Conservation (phyloP, 1,140 invertebrate genomes). For the Drosophila asahinai region DNA sequence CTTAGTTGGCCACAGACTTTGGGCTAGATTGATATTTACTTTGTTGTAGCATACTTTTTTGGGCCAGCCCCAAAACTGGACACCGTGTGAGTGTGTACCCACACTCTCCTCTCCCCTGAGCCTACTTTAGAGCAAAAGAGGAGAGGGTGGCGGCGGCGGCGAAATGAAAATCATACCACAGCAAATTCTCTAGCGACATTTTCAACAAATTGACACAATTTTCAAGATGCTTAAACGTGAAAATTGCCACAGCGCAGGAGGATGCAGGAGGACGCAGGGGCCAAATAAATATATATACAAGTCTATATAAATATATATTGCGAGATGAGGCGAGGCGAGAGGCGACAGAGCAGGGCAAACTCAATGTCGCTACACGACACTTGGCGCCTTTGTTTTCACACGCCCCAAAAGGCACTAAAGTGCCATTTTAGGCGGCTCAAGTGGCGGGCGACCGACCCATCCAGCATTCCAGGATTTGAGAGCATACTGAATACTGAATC, state of each 20-base stretch:
- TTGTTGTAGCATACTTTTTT: conserved; percentile 68
- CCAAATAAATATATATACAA: conserved; percentile 19
- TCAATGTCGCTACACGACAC: conserved; percentile 75
- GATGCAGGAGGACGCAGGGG: conserved; percentile 8
- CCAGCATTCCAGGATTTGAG: conserved; percentile 16
- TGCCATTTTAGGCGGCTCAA: conserved; percentile 84
- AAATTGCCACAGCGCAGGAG: conserved; percentile 49
- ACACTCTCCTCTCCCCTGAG: conserved; percentile 11
- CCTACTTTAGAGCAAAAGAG: conserved; percentile 24
- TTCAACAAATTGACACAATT: conserved; percentile 84
- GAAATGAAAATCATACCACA: conserved; percentile 71
- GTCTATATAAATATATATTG: neutral
- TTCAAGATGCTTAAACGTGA: conserved; percentile 75
- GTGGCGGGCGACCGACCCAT: conserved; percentile 64
- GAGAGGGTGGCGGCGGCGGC: neutral
- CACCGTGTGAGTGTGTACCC: conserved; percentile 6
- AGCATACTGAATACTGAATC: conserved; percentile 12
- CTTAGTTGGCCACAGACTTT: conserved; percentile 36
- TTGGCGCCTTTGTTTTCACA: conserved; percentile 81
- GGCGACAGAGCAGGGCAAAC: conserved; percentile 6
- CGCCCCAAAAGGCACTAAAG: conserved; percentile 84
- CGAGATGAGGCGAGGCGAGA: conserved; percentile 26
- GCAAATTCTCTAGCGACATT: conserved; percentile 75
- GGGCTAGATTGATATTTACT: conserved; percentile 75
- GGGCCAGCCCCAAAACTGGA: conserved; percentile 32